phyloP scores from a whole-genome alignment of 2,797 vertebrate species.

The Tarsius wallacei region DNA sequence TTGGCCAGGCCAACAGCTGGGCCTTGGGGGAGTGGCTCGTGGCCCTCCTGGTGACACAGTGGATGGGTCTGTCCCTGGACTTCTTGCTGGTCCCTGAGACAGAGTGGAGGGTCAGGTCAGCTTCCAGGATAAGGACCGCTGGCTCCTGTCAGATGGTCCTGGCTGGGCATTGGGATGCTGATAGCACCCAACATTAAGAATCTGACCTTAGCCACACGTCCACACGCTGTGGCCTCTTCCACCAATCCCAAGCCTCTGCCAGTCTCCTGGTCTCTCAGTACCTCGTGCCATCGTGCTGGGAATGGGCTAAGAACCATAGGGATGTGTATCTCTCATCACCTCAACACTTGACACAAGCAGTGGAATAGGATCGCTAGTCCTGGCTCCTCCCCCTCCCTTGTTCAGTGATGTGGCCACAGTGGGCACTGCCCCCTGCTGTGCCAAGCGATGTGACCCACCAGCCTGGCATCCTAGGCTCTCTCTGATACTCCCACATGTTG shows the following conservation, averaged over 20 bases:
- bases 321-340: too few species aligned
- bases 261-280: neutral
- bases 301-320: neutral
- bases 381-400: rapidly evolving
- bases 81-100: neutral
- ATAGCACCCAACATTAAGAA: neutral
- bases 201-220: neutral
- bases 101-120: neutral
- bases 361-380: rapidly evolving
- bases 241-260: neutral
- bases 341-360: neutral
- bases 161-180: rapidly evolving
- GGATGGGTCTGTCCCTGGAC: neutral
- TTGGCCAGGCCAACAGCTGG: too few species aligned
- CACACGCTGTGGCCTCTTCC: rapidly evolving
- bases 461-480: neutral
- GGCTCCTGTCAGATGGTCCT: rapidly evolving
- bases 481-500: neutral
- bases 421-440: neutral
- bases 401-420: neutral
- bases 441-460: rapidly evolving
- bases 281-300: rapidly evolving
- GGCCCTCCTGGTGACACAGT: neutral
- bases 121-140: neutral
- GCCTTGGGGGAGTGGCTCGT: too few species aligned